phyloP scores from a whole-genome alignment of 2,888 invertebrate genomes.

The Bellardia bayeri region DNA sequence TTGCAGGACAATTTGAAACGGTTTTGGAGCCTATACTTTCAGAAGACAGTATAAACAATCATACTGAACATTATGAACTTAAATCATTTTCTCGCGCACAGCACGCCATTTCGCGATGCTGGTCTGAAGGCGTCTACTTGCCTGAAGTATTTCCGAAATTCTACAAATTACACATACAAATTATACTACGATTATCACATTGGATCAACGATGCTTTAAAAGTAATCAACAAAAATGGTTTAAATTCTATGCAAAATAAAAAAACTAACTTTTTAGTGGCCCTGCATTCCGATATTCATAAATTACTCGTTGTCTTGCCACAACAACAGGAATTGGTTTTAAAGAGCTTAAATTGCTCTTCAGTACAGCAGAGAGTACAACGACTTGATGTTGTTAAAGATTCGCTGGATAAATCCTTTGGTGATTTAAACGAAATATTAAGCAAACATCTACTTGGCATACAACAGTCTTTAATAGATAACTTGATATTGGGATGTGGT shows the following conservation, averaged over 20 bases:
- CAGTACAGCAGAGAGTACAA: slow-evolving; percentile 74
- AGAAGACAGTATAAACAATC: slow-evolving; percentile 75
- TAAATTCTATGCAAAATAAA: slow-evolving; percentile 72
- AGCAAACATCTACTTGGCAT: slow-evolving; percentile 76
- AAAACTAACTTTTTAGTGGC: slow-evolving; percentile 78
- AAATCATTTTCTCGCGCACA: slow-evolving; percentile 85
- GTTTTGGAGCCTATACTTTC: slow-evolving; percentile 79
- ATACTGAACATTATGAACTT: slow-evolving; percentile 76
- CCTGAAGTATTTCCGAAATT: slow-evolving; percentile 92
- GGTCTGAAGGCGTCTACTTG: slow-evolving; percentile 92
- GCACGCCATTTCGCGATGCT: slow-evolving; percentile 87
- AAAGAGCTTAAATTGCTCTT: slow-evolving; percentile 84
- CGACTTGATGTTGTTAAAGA: slow-evolving; percentile 71
- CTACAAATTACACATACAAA: slow-evolving; percentile 94
- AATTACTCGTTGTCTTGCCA: slow-evolving; percentile 77
- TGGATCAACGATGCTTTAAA: slow-evolving; percentile 87
- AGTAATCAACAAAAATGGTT: slow-evolving; percentile 76
- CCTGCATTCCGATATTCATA: slow-evolving; percentile 79
- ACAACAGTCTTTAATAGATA: slow-evolving; percentile 90
- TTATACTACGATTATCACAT: slow-evolving; percentile 91
- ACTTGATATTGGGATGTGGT: slow-evolving; percentile 90
- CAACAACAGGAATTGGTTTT: slow-evolving; percentile 88
- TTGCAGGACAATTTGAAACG: slow-evolving; percentile 87
- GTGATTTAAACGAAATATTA: slow-evolving; percentile 76
- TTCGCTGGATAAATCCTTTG: slow-evolving; percentile 78